Percentiles rank a stretch among this genome's conserved stretches.
Conservation (phyloP, 2,113 vertebrate species). For the Danionella cerebrum region DNA sequence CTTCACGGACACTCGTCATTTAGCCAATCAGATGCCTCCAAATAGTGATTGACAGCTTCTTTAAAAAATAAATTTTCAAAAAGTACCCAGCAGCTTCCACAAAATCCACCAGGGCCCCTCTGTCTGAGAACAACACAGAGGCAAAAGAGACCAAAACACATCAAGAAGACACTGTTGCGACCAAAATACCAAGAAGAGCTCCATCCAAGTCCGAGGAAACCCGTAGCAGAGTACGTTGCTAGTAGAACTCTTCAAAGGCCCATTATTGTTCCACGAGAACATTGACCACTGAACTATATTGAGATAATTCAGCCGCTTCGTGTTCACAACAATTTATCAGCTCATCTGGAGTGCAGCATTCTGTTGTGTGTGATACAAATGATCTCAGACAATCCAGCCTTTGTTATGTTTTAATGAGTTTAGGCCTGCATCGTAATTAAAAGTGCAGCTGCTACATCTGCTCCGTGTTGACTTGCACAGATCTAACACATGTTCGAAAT, state of each 20-base stretch:
- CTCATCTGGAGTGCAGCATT: conserved; percentile 25
- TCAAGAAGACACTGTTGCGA: no score
- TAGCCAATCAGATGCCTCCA: no score
- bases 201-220: not conserved
- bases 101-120: no score
- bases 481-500: not conserved
- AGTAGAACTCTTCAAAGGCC: not conserved
- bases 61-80: no score
- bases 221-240: not conserved
- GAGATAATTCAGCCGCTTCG: conserved; percentile 25
- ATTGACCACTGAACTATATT: conserved; percentile 11
- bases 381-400: conserved; percentile 8
- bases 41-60: no score
- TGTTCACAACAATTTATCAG: conserved; percentile 26
- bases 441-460: not conserved
- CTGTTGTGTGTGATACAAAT: conserved; percentile 25
- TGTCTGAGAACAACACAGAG: no score
- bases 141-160: no score
- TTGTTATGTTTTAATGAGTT: conserved; percentile 34
- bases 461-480: not conserved
- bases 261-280: no score
- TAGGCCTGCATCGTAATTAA: conserved; percentile 23
- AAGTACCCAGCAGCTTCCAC: no score
- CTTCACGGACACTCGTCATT: no score
- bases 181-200: no score